These are phyloP conservation scores for Zosterops borbonicus DNA, from an alignment of 2,113 vertebrate species.

Conservation along the genomic window DNA sequence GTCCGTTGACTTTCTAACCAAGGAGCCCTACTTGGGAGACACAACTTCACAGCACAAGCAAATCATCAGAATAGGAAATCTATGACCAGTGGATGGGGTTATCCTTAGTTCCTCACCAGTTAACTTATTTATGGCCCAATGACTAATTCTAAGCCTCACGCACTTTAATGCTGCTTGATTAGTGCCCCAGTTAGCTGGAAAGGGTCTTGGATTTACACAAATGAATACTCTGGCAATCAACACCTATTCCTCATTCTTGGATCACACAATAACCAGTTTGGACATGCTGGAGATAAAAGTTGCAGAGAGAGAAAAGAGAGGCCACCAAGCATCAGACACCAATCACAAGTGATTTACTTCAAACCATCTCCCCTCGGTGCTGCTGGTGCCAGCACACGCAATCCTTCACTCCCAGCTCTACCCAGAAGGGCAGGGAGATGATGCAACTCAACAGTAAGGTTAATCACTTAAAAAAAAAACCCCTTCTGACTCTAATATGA, in stretches of 20 bases:
- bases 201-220: not conserved
- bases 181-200: not conserved
- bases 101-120: not conserved
- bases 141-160: not conserved
- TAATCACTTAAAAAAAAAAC: not conserved
- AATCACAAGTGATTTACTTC: slow-evolving; percentile 6
- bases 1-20: not conserved
- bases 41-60: not conserved
- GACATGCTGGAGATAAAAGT: not conserved
- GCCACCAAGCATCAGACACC: not conserved
- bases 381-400: not conserved
- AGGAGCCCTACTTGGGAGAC: not conserved
- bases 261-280: not conserved
- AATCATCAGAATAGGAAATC: not conserved
- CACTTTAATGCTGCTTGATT: not conserved
- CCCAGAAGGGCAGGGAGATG: not conserved
- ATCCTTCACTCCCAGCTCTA: not conserved
- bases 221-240: not conserved
- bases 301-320: not conserved
- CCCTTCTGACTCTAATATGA: not conserved
- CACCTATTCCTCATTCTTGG: not conserved
- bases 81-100: not conserved
- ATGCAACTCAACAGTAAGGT: not conserved
- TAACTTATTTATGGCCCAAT: not conserved
- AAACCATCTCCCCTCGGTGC: not conserved